Evolutionary conservation across 2,888 invertebrate genomes (phyloP), one percentile per base, ranked within the genome.

Genomic region (Baronia brevicornis): DNA sequence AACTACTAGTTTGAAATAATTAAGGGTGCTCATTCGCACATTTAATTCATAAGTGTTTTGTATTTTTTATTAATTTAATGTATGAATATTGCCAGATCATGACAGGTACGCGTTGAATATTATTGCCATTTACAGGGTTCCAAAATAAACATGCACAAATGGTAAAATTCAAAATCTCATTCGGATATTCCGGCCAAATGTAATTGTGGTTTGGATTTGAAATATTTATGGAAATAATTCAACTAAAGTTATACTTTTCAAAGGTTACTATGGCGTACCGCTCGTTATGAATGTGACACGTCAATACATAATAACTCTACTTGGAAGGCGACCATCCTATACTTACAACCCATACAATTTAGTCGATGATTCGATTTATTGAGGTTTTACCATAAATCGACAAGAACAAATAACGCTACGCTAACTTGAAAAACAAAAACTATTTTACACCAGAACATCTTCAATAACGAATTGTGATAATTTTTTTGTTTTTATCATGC

Each of bases 1-100:
- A 27, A 29, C 34, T 15, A 34, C 31, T 24, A 13, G 11, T 40
- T 18, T 15, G 29, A n/a, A n/a, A n/a, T 29, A 44, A 41, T 39
- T 54, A 53, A 38, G 28, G 68, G 71, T 69, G 69, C 71, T 67
- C 51, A 4, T 28, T 26, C 41, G 56, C 60, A 61, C 54, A 39
- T 37, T 35, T 44, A n/a, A 49, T 54, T 49, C 28, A 39, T 52
- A 51, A 44, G 46, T 42, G 27, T 33, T 17, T 22, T 41, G 18
- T 34, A 36, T 28, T 39, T 33, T 23, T 34, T 24, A 34, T 24
- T 24, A 23, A 19, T 14, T 29, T 7, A 28, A 13, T n/a, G n/a
- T 22, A 11, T 30, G n/a, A 23, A 13, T 23, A 11, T 29, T 20
- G 9, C 10, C 10, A 7, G 10, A 6, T 28, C 4, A 20, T 25